Evolutionary conservation across 2,797 vertebrate genomes (phyloP), one percentile per base, ranked within the genome.

Genomic region (Prionace glauca): DNA sequence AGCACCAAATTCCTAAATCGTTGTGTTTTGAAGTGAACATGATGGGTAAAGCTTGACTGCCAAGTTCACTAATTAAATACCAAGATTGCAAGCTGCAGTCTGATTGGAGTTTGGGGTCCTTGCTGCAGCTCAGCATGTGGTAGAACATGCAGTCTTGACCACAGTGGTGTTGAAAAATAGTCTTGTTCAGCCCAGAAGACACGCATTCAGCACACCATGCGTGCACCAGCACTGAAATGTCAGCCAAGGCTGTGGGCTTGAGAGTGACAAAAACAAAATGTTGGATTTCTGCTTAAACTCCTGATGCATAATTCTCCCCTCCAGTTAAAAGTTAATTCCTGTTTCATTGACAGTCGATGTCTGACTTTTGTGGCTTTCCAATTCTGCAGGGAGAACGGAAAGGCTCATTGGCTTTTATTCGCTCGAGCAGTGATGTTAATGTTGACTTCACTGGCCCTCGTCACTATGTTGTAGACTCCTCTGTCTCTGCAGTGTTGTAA

Each of bases 351-450:
- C 29, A 0, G 29, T 93, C 3, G 50, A 93, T 62, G 26, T 67
- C 32, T 84, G 22, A 87, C 32, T 22, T 4, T 26, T 1, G 41
- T 60, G 12, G 5, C 65, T 81, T 87, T 95, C 77, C 22, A 71
- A 71, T 60, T 88, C 62, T 94, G 22, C 96, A 99, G 99, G 99
- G 99, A 62, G 99, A 99, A 96, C 98, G 98, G 1, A 97, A 98
- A 95, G 99, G 99, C 18, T 99, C 99, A 0, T 97, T 99, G 97
- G 99, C 98, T 96, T 99, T 99, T 95, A 96, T 99, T 96, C 98
- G 97, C 77, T 98, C 98, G 77, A 97, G 98, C 96, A 98, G 98
- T 95, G 98, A 97, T 0, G 98, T 98, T 1, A 97, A 98, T 0
- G 96, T 99, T 79, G 97, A 99, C 97, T 99, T 99, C 97, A 98